Evolutionary conservation across 2,888 invertebrate genomes (phyloP), one percentile per base, ranked within the genome.

Genomic region (Lasioglossum vierecki): DNA sequence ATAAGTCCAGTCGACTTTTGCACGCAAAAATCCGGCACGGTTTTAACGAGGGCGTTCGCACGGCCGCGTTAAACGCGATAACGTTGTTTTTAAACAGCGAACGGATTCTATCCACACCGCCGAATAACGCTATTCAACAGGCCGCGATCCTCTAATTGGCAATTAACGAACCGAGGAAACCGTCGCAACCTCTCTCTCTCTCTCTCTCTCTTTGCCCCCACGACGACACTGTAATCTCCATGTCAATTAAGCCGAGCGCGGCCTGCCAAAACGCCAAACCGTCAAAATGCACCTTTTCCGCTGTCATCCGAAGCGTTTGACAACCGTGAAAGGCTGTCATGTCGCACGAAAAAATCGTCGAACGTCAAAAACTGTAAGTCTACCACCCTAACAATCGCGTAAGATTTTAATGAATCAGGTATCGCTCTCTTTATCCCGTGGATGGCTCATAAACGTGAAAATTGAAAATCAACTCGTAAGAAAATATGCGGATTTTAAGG

Each of bases 101-200:
- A 9, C 46, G n/a, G 9, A 68, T 68, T 77, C 49, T 39, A 70
- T 49, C 30, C 15, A 15, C 35, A 35, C 22, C 35, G 13, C n/a
- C 63, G 22, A 57, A 57, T 30, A 60, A 60, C 6, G 53, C 30
- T 72, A 66, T 81, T 83, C 35, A 68, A 76, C n/a, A 53, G 39
- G 35, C 15, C 66, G 15, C 76, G n/a, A 53, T 39, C 13, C n/a
- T n/a, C 57, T 74, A 74, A 77, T 81, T 81, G 81, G 57, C 75
- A 83, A 83, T 83, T 77, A 81, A 83, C 73, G 22, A 57, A 22
- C 44, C 76, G 49, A 76, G 53, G 57, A 74, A 82, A 81, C 9
- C 53, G 41, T 80, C 57, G 63, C 49, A 18, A 22, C n/a, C 41
- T 66, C 53, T n/a, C 53, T n/a, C 22, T 8, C 49, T 49, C 49